A percentile compares a stretch with the other conserved stretches of the same genome.
Evolutionary conservation across 2,888 invertebrate genomes (phyloP).

Genomic region (Formica aserva): DNA sequence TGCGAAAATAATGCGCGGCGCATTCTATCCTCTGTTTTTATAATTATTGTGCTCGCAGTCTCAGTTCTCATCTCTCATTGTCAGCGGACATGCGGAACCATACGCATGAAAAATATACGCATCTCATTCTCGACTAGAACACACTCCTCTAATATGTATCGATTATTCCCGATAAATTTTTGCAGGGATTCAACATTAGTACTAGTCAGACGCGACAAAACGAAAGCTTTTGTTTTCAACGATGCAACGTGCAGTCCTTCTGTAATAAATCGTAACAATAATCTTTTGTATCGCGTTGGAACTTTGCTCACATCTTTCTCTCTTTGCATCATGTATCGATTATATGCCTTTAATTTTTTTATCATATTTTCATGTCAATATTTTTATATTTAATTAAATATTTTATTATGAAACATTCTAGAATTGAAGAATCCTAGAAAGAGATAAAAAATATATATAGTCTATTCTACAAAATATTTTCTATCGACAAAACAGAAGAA

Average conservation of each 20-base stretch:
- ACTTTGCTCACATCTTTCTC: not conserved
- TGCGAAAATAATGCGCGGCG: not conserved
- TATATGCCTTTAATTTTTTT: not conserved
- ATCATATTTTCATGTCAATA: no score
- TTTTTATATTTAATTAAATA: not conserved
- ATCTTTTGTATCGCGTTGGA: not conserved
- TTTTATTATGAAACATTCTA: not conserved
- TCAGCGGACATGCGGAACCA: not conserved
- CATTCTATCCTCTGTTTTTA: not conserved
- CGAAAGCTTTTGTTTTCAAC: not conserved
- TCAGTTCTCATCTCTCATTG: no score
- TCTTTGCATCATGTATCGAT: not conserved
- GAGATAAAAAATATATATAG: not conserved
- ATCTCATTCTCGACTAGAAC: not conserved
- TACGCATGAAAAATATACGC: not conserved
- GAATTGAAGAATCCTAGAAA: not conserved
- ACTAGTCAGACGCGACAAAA: conserved; percentile 44
- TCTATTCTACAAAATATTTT: not conserved
- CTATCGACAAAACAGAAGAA: not conserved
- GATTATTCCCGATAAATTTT: conserved; percentile 9
- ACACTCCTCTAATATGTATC: not conserved
- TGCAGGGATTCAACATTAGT: conserved; percentile 39
- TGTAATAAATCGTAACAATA: not conserved
- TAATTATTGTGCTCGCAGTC: not conserved
- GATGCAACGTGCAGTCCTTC: not conserved